Evolutionary conservation across 2,888 invertebrate species (phyloP), one percentile per base, ranked within the genome.

Genomic region (Mamestra brassicae): DNA sequence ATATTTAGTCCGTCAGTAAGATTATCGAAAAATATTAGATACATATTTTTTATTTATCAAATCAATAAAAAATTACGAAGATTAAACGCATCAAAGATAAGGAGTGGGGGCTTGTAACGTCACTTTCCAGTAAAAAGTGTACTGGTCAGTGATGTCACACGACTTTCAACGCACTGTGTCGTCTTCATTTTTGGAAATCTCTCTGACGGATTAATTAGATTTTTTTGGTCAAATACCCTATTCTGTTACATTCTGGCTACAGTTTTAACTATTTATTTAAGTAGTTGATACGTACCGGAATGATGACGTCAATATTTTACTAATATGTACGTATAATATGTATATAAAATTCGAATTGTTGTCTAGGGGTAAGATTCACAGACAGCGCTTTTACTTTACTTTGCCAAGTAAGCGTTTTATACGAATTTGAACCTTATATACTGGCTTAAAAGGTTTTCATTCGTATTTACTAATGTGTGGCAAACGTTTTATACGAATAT

Each of bases 271-370:
- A 55, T 10, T 36, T 61, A 50, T 15, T 17, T 26, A 61, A 5
- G 15, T 61, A 55, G 47, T 58, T 6, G 15, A 45, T 42, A 36
- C 8, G 17, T 34, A 62, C 50, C 17, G 8, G 3, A 71, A 11
- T 50, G 10, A 36, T 72, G 50, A 62, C 42, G 76, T 75, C 61
- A 50, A 75, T 45, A 55, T 81, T 65, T 61, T 65, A 45, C 2
- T 55, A 54, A 34, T 36, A 60, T 55, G 54, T 64, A 76, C 11
- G 7, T 47, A 11, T 11, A 47, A 73, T 26, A 1, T n/a, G 15
- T 73, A 11, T 47, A 26, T 55, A 45, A 45, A 3, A 11, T 26
- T 7, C 2, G 36, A 15, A 45, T 38, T 60, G 38, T 60, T 60
- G 58, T 58, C 36, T 58, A n/a, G 45, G 62, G 45, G 26, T 26